Conservation (phyloP, 2,888 invertebrate genomes). For the Camponotus fellah region DNA sequence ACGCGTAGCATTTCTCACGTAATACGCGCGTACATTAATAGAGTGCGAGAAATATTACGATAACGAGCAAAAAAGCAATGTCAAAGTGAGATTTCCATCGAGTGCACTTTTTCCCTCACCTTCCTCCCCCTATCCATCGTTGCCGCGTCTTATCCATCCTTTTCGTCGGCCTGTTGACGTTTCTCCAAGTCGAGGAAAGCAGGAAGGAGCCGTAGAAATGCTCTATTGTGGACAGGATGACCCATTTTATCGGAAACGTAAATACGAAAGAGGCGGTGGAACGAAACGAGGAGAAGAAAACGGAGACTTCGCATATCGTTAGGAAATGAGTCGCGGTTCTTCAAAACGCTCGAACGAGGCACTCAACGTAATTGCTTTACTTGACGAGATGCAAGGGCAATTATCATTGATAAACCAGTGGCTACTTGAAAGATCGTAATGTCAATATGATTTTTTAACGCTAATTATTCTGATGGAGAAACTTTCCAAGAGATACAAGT, state of each 20-base stretch:
- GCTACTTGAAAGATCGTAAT: not conserved
- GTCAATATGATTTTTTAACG: slow-evolving; percentile 23
- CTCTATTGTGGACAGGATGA: slow-evolving; percentile 64
- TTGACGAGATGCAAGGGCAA: slow-evolving; percentile 24
- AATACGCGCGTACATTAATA: slow-evolving; percentile 52
- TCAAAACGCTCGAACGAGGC: slow-evolving; percentile 50
- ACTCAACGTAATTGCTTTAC: slow-evolving; percentile 60
- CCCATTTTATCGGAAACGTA: slow-evolving; percentile 69
- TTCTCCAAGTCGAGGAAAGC: slow-evolving; percentile 30
- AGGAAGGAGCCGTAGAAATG: slow-evolving; percentile 56
- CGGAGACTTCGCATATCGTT: slow-evolving; percentile 56
- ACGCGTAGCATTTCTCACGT: slow-evolving; percentile 20
- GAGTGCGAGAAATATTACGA: slow-evolving; percentile 42
- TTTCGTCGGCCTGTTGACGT: slow-evolving; percentile 41
- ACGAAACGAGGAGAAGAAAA: not conserved
- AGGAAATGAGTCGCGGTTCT: slow-evolving; percentile 46
- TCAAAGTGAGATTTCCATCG: slow-evolving; percentile 34
- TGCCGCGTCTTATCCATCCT: slow-evolving; percentile 13
- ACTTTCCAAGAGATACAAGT: not conserved
- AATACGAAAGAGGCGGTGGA: slow-evolving; percentile 51
- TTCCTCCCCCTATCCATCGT: not conserved
- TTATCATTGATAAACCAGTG: slow-evolving; percentile 19
- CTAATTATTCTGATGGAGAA: not conserved
- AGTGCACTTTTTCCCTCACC: slow-evolving; percentile 3
- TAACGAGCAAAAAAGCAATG: slow-evolving; percentile 49